A percentile compares a stretch with the other conserved stretches of the same genome.
phyloP scores from a whole-genome alignment of 1,140 invertebrate species.

The Platyscapa corneri region DNA sequence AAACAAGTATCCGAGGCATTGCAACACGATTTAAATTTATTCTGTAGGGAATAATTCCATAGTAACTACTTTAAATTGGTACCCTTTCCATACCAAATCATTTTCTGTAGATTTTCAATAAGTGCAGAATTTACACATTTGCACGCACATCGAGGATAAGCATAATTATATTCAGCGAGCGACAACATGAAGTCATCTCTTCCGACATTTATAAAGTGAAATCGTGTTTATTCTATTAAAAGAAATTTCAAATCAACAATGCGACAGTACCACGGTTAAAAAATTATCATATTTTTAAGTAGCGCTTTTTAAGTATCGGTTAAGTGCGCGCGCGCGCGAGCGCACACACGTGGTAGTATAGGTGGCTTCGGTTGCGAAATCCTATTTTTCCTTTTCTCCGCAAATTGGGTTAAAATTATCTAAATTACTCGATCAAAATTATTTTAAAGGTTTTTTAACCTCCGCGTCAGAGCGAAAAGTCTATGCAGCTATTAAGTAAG shows the following conservation, averaged over 20 bases:
- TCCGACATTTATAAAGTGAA: not conserved
- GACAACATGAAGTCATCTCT: not conserved
- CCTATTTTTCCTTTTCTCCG: not conserved
- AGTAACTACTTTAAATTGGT: constrained; percentile 10
- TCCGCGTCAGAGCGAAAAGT: not conserved
- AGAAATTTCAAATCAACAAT: constrained; percentile 19
- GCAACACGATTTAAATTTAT: constrained; percentile 16
- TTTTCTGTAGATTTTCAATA: constrained; percentile 3
- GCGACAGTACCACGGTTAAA: not conserved
- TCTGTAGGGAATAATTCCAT: constrained; percentile 14
- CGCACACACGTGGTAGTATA: too few species aligned
- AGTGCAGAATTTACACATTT: not conserved
- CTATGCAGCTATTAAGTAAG: constrained; percentile 9
- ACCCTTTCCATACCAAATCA: not conserved
- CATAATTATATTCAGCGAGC: not conserved
- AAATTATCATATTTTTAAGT: not conserved
- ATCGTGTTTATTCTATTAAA: not conserved
- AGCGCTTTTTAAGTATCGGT: not conserved
- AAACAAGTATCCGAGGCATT: not conserved
- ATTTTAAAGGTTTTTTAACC: constrained; percentile 14
- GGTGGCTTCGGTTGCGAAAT: not conserved
- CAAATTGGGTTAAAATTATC: constrained; percentile 3
- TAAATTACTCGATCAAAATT: constrained; percentile 1
- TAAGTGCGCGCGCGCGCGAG: too few species aligned
- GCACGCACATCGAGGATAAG: not conserved